Base-by-base conservation (phyloP, 2,888 invertebrate genomes). In the Nomada flava region DNA sequence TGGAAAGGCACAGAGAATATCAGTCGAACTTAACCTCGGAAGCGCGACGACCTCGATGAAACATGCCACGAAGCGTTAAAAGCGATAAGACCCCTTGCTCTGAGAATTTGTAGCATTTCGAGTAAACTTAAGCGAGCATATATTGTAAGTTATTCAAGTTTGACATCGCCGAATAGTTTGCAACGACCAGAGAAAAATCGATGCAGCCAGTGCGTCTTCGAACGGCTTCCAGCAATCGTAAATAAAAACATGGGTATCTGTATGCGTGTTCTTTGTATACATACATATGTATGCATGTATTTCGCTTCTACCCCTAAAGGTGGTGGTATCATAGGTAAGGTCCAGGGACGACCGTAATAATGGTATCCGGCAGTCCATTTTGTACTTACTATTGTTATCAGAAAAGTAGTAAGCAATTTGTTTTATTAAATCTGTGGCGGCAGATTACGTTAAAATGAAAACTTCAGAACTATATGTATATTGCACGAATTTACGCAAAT, bases 11-110 rank as follows among this genome's bases (percentile, higher is more conserved):
- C 63, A 36, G 72, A 11, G 23, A 62, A 53, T 79, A 75, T 78
- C 73, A 36, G 60, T 72, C 76, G 79, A 78, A 72, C 75, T 79
- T 85, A 89, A 86, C 87, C 85, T 86, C 83, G 68, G 76, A 74
- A 67, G 73, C 59, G 36, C 78, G 60, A 83, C 79, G 81, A 74
- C 78, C 75, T 83, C 73, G 50, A 60, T 52, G 80, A 42, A 29
- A 67, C 53, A n/a, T 53, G 44, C 60, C 42, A 60, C 50, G 57
- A 65, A 57, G 62, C 73, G 64, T 79, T 76, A 72, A 79, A 76
- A 62, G 29, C 15, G 84, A 87, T 83, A 87, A 86, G 57, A 10
- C 5, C 47, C 18, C 7, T 57, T 18, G 57, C 52, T 57, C 52
- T 23, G 20, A 1, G 15, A 67, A 29, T 20, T n/a, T 44, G 18